A percentile compares a stretch with the other conserved stretches of the same genome.
These are phyloP conservation scores for Episyrphus balteatus DNA, from an alignment of 1,140 invertebrate genomes.

Conservation along the genomic window DNA sequence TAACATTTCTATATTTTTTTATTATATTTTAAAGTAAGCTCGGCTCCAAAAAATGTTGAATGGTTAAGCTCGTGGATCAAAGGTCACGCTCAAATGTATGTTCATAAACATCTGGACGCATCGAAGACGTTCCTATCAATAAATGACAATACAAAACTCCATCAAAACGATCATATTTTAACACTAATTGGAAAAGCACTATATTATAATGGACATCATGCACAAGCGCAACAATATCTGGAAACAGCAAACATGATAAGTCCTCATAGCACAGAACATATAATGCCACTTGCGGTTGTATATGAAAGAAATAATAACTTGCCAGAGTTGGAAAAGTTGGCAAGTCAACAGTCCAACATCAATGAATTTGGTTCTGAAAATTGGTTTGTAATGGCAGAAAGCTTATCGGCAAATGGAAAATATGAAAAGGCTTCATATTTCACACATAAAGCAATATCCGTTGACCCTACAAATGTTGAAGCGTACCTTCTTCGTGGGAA, in stretches of 20 bases:
- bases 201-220: conserved; percentile 48
- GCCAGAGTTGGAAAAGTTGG: conserved; percentile 40
- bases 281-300: conserved; percentile 39
- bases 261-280: conserved; percentile 43
- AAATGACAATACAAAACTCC: conserved; percentile 47
- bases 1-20: neutral
- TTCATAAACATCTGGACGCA: conserved; percentile 51
- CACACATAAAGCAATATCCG: conserved; percentile 43
- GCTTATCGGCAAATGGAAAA: conserved; percentile 43
- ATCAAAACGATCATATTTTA: conserved; percentile 53
- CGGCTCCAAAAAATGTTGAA: conserved; percentile 37
- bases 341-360: conserved; percentile 33
- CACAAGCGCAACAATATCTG: conserved; percentile 40
- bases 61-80: conserved; percentile 61
- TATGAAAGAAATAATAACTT: conserved; percentile 38
- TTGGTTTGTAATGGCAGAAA: conserved; percentile 54
- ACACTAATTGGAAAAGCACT: conserved; percentile 53
- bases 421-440: conserved; percentile 48
- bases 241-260: conserved; percentile 43
- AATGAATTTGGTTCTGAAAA: conserved; percentile 44
- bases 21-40: conserved; percentile 14
- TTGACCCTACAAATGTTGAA: conserved; percentile 50
- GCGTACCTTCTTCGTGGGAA: conserved; percentile 57
- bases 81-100: conserved; percentile 50
- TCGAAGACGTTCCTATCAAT: conserved; percentile 49